These are phyloP conservation scores for Ctena decussata DNA, from an alignment of 2,888 invertebrate species.

Conservation along the genomic window DNA sequence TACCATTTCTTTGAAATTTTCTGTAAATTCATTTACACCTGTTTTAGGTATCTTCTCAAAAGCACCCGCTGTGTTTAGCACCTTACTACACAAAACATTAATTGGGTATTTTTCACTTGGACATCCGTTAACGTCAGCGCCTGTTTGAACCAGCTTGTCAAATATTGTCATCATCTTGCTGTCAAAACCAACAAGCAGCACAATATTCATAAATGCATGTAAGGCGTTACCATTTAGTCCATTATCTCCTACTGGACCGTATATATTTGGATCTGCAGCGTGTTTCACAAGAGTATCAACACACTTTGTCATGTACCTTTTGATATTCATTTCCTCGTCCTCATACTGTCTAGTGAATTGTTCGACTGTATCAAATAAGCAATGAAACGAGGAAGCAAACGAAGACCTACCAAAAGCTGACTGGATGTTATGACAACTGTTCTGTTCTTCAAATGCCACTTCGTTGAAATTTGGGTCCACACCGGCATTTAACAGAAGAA, in stretches of 20 bases:
- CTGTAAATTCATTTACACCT: slow-evolving; percentile 23
- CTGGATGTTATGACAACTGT: slow-evolving; percentile 54
- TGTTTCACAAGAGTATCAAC: slow-evolving; percentile 75
- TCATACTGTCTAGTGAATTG: slow-evolving; percentile 64
- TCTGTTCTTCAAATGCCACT: slow-evolving; percentile 68
- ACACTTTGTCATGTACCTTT: slow-evolving; percentile 70
- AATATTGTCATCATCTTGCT: slow-evolving; percentile 59
- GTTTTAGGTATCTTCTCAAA: slow-evolving; percentile 39
- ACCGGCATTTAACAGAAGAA: slow-evolving; percentile 76
- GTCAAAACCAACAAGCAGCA: slow-evolving; percentile 62
- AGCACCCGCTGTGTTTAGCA: slow-evolving; percentile 37
- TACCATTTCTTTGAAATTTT: slow-evolving; percentile 51
- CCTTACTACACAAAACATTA: slow-evolving; percentile 57
- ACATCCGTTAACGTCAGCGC: slow-evolving; percentile 73
- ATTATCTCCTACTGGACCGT: slow-evolving; percentile 65
- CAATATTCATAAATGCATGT: slow-evolving; percentile 72
- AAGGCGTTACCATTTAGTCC: slow-evolving; percentile 70
- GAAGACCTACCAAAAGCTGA: slow-evolving; percentile 78
- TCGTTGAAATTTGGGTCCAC: slow-evolving; percentile 84
- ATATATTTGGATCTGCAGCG: slow-evolving; percentile 70
- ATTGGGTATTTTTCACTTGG: slow-evolving; percentile 66
- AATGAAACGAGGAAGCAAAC: slow-evolving; percentile 80
- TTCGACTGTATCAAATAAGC: slow-evolving; percentile 72
- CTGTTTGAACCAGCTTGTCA: slow-evolving; percentile 75
- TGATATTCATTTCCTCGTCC: slow-evolving; percentile 53